These are phyloP conservation scores for Helicoverpa zea DNA, from an alignment of 1,140 invertebrate species.

Conservation along the genomic window DNA sequence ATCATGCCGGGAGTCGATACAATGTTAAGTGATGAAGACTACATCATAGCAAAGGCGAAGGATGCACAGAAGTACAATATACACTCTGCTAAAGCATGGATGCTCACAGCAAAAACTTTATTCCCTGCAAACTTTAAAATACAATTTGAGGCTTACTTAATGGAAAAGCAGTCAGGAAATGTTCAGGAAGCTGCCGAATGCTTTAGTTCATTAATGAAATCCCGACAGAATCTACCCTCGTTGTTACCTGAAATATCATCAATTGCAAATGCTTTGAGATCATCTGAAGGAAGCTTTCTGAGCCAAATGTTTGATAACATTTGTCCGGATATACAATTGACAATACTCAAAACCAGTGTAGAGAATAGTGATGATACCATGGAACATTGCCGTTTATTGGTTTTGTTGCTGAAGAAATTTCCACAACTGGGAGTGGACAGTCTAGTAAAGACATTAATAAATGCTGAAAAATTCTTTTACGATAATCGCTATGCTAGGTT, in stretches of 20 bases:
- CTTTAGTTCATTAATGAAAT: conserved; percentile 89
- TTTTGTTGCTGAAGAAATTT: conserved; percentile 93
- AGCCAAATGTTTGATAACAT: conserved; percentile 91
- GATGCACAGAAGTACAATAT: conserved; percentile 90
- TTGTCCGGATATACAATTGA: conserved; percentile 91
- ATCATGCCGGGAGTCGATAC: conserved; percentile 70
- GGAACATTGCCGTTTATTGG: conserved; percentile 93
- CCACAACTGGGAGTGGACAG: conserved; percentile 94
- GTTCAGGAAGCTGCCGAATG: conserved; percentile 94
- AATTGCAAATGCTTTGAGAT: conserved; percentile 91
- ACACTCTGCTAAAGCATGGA: conserved; percentile 95
- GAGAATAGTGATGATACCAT: conserved; percentile 95
- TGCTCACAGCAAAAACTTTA: conserved; percentile 95
- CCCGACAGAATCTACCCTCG: conserved; percentile 85
- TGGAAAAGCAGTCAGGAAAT: conserved; percentile 93
- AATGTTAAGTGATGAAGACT: conserved; percentile 89
- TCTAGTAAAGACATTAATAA: conserved; percentile 92
- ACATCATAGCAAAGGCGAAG: conserved; percentile 92
- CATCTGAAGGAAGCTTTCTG: conserved; percentile 86
- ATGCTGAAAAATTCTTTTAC: conserved; percentile 92
- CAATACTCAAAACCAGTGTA: conserved; percentile 92
- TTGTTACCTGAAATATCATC: conserved; percentile 94
- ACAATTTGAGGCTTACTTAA: conserved; percentile 94
- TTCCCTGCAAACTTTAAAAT: conserved; percentile 95
- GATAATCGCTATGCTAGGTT: conserved; percentile 92